phyloP scores from a whole-genome alignment of 1,140 invertebrate genomes.

The Nylanderia fulva region DNA sequence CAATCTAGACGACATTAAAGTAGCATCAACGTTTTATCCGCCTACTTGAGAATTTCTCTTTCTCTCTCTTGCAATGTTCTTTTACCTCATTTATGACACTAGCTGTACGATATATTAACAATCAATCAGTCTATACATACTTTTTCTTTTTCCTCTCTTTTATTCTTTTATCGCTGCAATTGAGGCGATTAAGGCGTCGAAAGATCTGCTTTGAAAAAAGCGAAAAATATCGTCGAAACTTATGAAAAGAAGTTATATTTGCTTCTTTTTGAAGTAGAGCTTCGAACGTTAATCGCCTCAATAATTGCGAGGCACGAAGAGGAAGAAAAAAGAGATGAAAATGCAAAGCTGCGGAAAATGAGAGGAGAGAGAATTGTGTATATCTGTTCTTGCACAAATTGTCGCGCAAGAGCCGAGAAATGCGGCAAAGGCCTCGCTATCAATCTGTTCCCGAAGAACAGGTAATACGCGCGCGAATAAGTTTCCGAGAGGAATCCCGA shows the following conservation, averaged over 20 bases:
- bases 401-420: not conserved
- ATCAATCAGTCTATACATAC: too few relatives aligned
- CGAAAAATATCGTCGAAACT: too few relatives aligned
- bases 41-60: slow-evolving; percentile 4
- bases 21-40: slow-evolving; percentile 26
- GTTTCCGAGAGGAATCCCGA: slow-evolving; percentile 44
- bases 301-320: not conserved
- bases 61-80: not conserved
- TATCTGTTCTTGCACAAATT: not conserved
- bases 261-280: not conserved
- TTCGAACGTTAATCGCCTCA: not conserved
- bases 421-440: not conserved
- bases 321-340: too few relatives aligned
- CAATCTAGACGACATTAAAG: not conserved
- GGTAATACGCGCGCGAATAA: slow-evolving; percentile 59
- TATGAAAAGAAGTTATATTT: too few relatives aligned
- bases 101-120: not conserved
- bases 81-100: not conserved
- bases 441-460: slow-evolving; percentile 24
- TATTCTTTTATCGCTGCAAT: not conserved
- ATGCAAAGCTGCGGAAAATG: not conserved
- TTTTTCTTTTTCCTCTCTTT: too few relatives aligned
- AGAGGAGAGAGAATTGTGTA: not conserved
- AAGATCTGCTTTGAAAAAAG: not conserved
- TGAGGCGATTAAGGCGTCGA: too few relatives aligned